Evolutionary conservation across 2,113 vertebrate genomes (phyloP).

Genomic region (Varanus salvator): DNA sequence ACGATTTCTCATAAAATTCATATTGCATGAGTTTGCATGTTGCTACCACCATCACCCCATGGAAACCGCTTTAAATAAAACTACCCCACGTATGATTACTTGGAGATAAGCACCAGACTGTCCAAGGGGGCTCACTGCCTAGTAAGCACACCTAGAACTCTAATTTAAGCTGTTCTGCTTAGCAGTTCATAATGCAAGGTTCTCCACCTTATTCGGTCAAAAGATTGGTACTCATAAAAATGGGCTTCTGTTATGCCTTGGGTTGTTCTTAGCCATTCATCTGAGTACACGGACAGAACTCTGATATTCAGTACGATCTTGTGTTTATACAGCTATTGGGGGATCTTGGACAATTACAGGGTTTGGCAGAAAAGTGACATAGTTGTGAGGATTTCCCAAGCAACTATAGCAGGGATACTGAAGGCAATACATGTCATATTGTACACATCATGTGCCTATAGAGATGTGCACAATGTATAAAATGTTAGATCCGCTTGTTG

Average conservation of each 20-base stretch:
- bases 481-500: not conserved
- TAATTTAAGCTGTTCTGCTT: not conserved
- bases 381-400: slow-evolving; percentile 9
- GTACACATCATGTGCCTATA: not conserved
- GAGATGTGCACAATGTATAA: not conserved
- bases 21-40: not conserved
- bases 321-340: not conserved
- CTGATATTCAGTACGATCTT: not conserved
- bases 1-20: not conserved
- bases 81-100: not conserved
- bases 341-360: slow-evolving; percentile 3
- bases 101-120: not conserved
- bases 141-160: too few species aligned
- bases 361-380: not conserved
- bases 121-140: not conserved
- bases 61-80: not conserved
- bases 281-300: slow-evolving; percentile 8
- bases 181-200: not conserved
- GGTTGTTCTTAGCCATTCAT: not conserved
- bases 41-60: not conserved
- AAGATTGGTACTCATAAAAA: not conserved
- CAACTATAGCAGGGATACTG: not conserved
- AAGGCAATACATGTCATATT: not conserved
- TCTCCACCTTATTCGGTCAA: not conserved
- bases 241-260: not conserved